Conservation (phyloP, 2,888 invertebrate genomes). For the Isotomurus palustris region DNA sequence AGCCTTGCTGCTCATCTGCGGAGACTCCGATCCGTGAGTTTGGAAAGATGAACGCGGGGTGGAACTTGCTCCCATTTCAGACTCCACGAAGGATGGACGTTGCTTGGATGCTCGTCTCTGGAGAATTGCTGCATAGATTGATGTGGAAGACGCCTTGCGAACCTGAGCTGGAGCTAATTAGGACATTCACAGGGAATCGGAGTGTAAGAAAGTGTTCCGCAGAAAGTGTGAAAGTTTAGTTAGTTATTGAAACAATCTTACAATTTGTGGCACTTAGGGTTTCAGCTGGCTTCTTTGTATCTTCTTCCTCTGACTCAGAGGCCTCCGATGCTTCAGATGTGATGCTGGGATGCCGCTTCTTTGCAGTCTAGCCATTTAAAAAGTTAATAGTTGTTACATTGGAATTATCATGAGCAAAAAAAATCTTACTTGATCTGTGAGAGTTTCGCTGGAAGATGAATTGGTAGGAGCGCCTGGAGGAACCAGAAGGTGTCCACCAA, state of each 20-base stretch:
- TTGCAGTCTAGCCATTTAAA: slow-evolving; percentile 20
- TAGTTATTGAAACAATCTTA: slow-evolving; percentile 18
- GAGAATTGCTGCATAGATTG: slow-evolving; percentile 46
- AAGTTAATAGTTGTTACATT: not conserved
- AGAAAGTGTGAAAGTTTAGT: not conserved
- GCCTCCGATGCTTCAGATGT: slow-evolving; percentile 43
- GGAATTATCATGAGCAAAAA: too few species aligned
- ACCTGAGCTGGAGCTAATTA: slow-evolving; percentile 40
- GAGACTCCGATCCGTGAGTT: slow-evolving; percentile 54
- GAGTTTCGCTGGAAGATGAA: slow-evolving; percentile 43
- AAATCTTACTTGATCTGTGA: slow-evolving; percentile 41
- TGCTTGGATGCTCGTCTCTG: slow-evolving; percentile 46
- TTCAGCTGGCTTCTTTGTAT: slow-evolving; percentile 25
- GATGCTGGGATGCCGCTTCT: slow-evolving; percentile 44
- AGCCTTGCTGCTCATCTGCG: slow-evolving; percentile 64
- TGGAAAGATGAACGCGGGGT: slow-evolving; percentile 61
- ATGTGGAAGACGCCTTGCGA: slow-evolving; percentile 45
- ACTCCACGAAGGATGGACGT: slow-evolving; percentile 48
- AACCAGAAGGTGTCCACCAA: slow-evolving; percentile 43
- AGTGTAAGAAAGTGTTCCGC: too few species aligned
- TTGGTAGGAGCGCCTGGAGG: slow-evolving; percentile 42
- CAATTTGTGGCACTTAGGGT: slow-evolving; percentile 37
- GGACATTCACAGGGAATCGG: not conserved
- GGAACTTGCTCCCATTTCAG: slow-evolving; percentile 49
- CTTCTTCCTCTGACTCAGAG: slow-evolving; percentile 43